phyloP scores from a whole-genome alignment of 2,888 invertebrate species.

The Abscondita cerata region DNA sequence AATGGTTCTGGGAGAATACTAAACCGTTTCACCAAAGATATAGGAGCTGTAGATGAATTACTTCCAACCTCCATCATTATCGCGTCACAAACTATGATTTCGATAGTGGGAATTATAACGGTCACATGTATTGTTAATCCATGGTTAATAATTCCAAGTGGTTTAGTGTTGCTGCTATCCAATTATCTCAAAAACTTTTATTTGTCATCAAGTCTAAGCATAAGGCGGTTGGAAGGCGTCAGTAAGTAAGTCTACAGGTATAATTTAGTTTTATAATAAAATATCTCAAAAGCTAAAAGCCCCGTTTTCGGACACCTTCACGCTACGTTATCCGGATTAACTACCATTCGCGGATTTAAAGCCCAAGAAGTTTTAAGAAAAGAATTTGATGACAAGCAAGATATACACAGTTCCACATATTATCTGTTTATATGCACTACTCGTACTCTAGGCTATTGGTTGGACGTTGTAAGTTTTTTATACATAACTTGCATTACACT shows the following conservation, averaged over 20 bases:
- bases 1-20: conserved; percentile 71
- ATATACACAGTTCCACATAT: conserved; percentile 74
- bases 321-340: conserved; percentile 73
- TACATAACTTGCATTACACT: conserved; percentile 61
- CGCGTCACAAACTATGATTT: conserved; percentile 56
- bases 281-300: conserved; percentile 72
- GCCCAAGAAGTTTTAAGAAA: conserved; percentile 65
- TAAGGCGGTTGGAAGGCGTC: conserved; percentile 74
- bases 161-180: conserved; percentile 69
- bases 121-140: conserved; percentile 77
- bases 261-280: background rate
- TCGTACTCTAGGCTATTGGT: conserved; percentile 75
- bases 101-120: conserved; percentile 67
- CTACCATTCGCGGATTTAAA: conserved; percentile 73
- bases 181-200: conserved; percentile 72
- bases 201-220: conserved; percentile 74
- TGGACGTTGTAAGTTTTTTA: conserved; percentile 73
- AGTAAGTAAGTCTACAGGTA: conserved; percentile 60
- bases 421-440: conserved; percentile 65
- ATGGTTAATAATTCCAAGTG: conserved; percentile 71
- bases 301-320: conserved; percentile 77
- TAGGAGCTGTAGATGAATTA: conserved; percentile 65
- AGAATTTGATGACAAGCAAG: conserved; percentile 66
- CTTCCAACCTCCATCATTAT: conserved; percentile 50
- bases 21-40: conserved; percentile 76